Base-by-base conservation (phyloP, 2,888 invertebrate genomes). In the Strigamia crassipes region DNA sequence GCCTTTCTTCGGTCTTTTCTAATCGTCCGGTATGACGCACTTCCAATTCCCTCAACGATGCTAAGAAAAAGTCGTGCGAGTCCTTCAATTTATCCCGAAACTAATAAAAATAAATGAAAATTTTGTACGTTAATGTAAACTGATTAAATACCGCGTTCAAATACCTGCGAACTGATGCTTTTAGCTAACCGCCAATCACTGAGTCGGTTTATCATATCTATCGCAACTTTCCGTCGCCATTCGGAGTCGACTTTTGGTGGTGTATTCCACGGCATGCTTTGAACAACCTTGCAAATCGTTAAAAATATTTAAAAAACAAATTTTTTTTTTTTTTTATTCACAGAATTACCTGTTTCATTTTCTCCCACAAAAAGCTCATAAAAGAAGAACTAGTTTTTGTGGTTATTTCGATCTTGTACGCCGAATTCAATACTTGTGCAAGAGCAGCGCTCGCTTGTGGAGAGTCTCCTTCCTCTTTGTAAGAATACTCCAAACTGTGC, bases 1-100 rank as follows among this genome's bases (percentile, higher is more conserved):
- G 91, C 85, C 93, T 92, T 84, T 94, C 94, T 86, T 95, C 95
- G 0, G 94, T 94, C 85, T 93, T 92, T 85, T 94, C 94, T 82
- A 96, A 87, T 80, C 93, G 90, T 8, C 92, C 92, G 0, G 91
- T 91, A 82, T 94, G 90, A 84, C 93, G 92, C 46, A 90, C 89
- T 86, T 93, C 93, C 15, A 96, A 88, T 56, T 93, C 91, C 34
- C 91, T 89, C 82, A 96, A 90, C 13, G 94, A 94, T 0, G 91
- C 88, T 85, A 92, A 92, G 87, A 95, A 96, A 0, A 92, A 88
- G 86, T 94, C 94, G 86, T 96, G 96, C 0, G 95, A 94, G 3
- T 91, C 89, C 85, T 91, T 91, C 42, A 96, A 89, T 78, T 93
- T 90, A 84, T 95, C 94, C 84, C 93, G 89, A 85, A 95, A 94